These are phyloP conservation scores for Scaptomyza parva DNA, from an alignment of 2,888 invertebrate genomes.

Conservation along the genomic window DNA sequence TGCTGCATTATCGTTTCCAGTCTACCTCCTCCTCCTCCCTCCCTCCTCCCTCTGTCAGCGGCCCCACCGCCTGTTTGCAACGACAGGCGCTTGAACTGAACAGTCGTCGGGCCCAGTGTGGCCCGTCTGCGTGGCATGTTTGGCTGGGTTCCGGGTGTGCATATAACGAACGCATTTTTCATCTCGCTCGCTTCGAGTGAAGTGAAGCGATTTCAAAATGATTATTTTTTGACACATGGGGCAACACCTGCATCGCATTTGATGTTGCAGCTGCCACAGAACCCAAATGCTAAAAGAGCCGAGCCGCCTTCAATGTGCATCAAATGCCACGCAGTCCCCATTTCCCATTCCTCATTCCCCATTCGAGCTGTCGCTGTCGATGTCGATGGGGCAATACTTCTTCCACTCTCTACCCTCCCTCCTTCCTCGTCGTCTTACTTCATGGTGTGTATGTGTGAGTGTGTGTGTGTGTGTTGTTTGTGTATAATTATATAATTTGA, in stretches of 20 bases:
- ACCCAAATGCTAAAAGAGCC: slow-evolving; percentile 35
- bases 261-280: slow-evolving; percentile 70
- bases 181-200: slow-evolving; percentile 27
- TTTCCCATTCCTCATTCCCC: no score
- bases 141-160: slow-evolving; percentile 45
- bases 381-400: background rate
- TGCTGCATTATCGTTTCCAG: slow-evolving; percentile 23
- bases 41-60: no score
- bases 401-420: background rate
- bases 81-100: background rate
- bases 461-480: slow-evolving; percentile 48
- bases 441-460: slow-evolving; percentile 13
- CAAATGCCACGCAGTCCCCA: slow-evolving; percentile 46
- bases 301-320: slow-evolving; percentile 50
- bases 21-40: background rate
- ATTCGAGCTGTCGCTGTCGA: slow-evolving; percentile 21
- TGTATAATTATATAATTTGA: slow-evolving; percentile 80
- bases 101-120: background rate
- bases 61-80: no score
- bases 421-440: slow-evolving; percentile 1
- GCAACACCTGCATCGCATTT: slow-evolving; percentile 76
- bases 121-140: slow-evolving; percentile 21
- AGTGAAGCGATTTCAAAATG: slow-evolving; percentile 74
- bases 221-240: slow-evolving; percentile 79
- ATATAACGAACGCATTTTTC: slow-evolving; percentile 73